Evolutionary conservation across 30 jellyfish, hydroid and myxozoan genomes (phyloP).

Genomic region (Pseudorhiza aurosa): DNA sequence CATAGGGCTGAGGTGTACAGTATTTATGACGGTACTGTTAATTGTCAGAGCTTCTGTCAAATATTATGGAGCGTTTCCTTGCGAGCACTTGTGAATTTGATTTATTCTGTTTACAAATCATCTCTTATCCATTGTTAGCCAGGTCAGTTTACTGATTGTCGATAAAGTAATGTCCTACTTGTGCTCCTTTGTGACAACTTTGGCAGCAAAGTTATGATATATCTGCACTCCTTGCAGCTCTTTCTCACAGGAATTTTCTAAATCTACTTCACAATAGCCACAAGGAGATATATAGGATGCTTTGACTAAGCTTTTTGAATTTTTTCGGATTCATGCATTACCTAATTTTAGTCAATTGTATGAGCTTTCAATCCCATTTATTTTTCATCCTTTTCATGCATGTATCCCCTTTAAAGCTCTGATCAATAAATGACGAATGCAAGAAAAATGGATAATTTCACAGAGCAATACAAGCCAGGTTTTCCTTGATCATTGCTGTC

Average conservation of each 20-base stretch:
- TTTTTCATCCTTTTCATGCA: slow-evolving; percentile 30
- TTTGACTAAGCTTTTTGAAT: slow-evolving; percentile 40
- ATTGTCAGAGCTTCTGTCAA: no score
- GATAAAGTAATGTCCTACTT: slow-evolving; percentile 27
- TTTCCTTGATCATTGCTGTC: no score
- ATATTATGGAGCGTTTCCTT: no score
- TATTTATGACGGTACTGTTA: slow-evolving; percentile 16
- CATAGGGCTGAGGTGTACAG: slow-evolving; percentile 40
- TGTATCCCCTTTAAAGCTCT: slow-evolving; percentile 45
- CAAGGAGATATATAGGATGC: slow-evolving; percentile 31
- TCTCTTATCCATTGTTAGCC: slow-evolving; percentile 48
- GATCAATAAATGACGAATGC: no score
- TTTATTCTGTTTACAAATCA: slow-evolving; percentile 24
- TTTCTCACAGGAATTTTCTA: slow-evolving; percentile 44
- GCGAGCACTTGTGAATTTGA: slow-evolving; percentile 34
- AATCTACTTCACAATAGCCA: slow-evolving; percentile 35
- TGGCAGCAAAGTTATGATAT: slow-evolving; percentile 46
- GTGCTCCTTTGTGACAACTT: slow-evolving; percentile 27
- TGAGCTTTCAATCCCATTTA: slow-evolving; percentile 37
- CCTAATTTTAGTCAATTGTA: slow-evolving; percentile 50
- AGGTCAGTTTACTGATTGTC: slow-evolving; percentile 23
- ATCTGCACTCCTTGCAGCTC: slow-evolving; percentile 46
- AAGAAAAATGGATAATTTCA: no score
- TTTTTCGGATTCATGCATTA: slow-evolving; percentile 45
- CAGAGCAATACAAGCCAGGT: no score